Base-by-base conservation (phyloP, 2,888 invertebrate species). In the Hipparchia sbordonii region DNA sequence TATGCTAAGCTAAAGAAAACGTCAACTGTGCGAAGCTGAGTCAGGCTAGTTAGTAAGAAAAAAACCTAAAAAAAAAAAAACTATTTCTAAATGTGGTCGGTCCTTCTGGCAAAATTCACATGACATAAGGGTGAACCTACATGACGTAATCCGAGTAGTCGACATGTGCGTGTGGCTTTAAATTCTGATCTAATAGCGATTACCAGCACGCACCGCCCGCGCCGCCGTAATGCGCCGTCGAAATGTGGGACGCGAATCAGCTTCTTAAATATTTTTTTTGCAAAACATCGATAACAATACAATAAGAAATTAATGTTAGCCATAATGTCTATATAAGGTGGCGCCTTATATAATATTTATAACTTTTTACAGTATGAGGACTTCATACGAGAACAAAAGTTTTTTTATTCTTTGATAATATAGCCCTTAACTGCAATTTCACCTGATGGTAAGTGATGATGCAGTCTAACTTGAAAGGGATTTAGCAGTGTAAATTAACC, bases 151-250 rank as follows among this genome's bases (percentile, higher is more conserved):
- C 89, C 87, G 88, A 87, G 86, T 83, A 77, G 74, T 79, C 82
- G 85, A 85, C 91, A 92, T 92, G 91, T 92, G 91, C 84, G 89
- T 84, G 84, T 79, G 89, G 91, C 87, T 91, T 91, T 90, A 90
- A 90, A 90, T 86, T 89, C 86, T 89, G 91, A 92, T 91, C 87
- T 89, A 88, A 90, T 90, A 85, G 84, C 87, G 91, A 93, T 93
- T 92, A 91, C 82, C 76, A 76, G 83, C 90, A 90, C 90, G 89
- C 88, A 87, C 81, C 81, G 77, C 46, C 23, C 23, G 46, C 46
- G 46, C 73, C 70, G 71, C 65, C 68, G 70, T 72, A 72, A 76
- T 74, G 65, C 65, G 70, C 63, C 68, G 52, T 33, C 59, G 72
- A 69, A 70, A 72, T 63, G 54, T 65, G 59, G 68, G 46, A 73